Evolutionary conservation across 2,797 vertebrate genomes (phyloP).

Genomic region (Acipenser oxyrinchus): DNA sequence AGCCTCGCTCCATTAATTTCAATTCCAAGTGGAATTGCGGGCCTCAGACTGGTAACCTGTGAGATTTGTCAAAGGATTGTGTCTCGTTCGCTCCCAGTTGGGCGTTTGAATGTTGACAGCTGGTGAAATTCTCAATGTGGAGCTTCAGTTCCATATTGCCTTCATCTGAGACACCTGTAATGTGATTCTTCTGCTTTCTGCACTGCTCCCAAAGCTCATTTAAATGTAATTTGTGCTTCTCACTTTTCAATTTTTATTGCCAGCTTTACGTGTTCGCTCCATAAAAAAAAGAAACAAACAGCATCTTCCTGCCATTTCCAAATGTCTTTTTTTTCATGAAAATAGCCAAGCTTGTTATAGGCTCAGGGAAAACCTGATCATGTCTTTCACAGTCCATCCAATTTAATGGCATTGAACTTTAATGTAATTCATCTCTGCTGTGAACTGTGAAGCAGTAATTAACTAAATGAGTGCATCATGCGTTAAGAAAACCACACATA

Average conservation of each 20-base stretch:
- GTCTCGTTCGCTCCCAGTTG: slow-evolving; percentile 39
- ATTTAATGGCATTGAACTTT: no score
- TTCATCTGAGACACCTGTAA: slow-evolving; percentile 47
- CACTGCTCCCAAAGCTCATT: slow-evolving; percentile 45
- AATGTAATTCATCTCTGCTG: no score
- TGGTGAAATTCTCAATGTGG: slow-evolving; percentile 45
- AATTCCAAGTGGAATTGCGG: slow-evolving; percentile 33
- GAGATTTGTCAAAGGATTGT: slow-evolving; percentile 44
- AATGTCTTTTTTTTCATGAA: no score
- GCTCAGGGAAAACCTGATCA: no score
- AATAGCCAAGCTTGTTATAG: no score
- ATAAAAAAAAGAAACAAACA: not conserved
- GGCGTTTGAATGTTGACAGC: slow-evolving; percentile 49
- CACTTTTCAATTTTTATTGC: slow-evolving; percentile 11
- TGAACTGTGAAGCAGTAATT: no score
- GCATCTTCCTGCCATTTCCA: not conserved
- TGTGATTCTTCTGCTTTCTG: slow-evolving; percentile 44
- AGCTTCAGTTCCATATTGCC: slow-evolving; percentile 37
- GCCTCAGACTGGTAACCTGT: slow-evolving; percentile 38
- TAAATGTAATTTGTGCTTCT: slow-evolving; percentile 42
- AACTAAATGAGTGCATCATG: no score
- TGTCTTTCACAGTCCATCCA: no score
- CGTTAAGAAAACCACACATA: no score
- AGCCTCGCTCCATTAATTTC: slow-evolving; percentile 38
- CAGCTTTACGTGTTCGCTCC: not conserved